These are phyloP conservation scores for Lamprologus tigripictilis DNA, from an alignment of 2,113 vertebrate species.

Conservation along the genomic window DNA sequence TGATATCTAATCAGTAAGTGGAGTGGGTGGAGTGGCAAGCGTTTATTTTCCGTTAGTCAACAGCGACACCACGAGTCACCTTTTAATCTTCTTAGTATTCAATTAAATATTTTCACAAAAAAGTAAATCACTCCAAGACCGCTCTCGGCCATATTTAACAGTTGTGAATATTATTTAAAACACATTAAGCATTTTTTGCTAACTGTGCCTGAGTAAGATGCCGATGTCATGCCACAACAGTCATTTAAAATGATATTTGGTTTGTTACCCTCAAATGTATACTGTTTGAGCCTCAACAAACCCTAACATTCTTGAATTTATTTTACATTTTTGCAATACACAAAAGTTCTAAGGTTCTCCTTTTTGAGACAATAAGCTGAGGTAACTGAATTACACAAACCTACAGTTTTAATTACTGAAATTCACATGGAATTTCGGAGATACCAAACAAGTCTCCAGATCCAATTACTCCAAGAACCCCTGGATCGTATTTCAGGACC, in stretches of 20 bases:
- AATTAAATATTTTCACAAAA: background rate
- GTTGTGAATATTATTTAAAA: background rate
- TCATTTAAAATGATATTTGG: background rate
- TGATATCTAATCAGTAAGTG: background rate
- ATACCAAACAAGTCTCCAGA: background rate
- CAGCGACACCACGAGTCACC: background rate
- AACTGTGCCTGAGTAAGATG: background rate
- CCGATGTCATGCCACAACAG: background rate
- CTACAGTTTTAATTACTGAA: background rate
- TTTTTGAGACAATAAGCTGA: background rate
- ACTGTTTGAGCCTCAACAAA: background rate
- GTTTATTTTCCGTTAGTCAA: background rate
- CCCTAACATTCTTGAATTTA: background rate
- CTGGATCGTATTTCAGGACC: background rate
- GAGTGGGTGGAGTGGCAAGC: background rate
- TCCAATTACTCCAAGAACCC: background rate
- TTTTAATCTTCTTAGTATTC: background rate
- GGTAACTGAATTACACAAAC: background rate
- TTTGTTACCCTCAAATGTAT: background rate
- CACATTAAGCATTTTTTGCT: background rate
- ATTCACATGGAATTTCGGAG: background rate
- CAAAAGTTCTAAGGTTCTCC: background rate
- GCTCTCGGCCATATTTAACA: background rate
- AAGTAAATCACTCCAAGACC: slow-evolving; percentile 43
- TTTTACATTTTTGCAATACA: background rate